Base-by-base conservation (phyloP, 1,140 invertebrate genomes). In the Trichogramma pretiosum region DNA sequence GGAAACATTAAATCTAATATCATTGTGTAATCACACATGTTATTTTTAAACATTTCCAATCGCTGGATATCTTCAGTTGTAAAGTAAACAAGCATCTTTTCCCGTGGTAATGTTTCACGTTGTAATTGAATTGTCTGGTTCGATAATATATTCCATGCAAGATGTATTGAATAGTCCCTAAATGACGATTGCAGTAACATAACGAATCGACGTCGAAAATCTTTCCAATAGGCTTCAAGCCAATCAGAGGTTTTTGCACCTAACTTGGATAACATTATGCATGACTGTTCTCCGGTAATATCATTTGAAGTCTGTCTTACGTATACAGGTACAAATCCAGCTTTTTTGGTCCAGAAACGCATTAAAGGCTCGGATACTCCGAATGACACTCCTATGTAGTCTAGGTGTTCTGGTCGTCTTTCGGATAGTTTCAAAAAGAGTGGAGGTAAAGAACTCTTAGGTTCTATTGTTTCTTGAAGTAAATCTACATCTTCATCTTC, bases 241-340 rank as follows among this genome's bases (percentile, higher is more conserved):
- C 91, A 95, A 26, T 71, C 63, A 26, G 50, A 56, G 19, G 64
- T 54, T 37, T 68, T 57, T 13, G 65, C 61, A 37, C 79, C 75
- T 1, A 94, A 61, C 28, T 77, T 72, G 35, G 85, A 83, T 19
- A 99, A 67, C 93, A 99, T 96, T 53, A 99, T 96, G 64, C 92
- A 96, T 0, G 91, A 93, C 70, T 98, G 87, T 71, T 99, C 96
- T 9, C 93, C 95, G 13, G 96, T 99, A 43, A 98, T 71, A 53
- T 97, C 92, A 73, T 97, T 99, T 5, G 84, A 72, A 30, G 88
- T 91, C 77, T 92, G 89, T 53, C 85, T 84, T 9, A 99, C 62
- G 74, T 99, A 99, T 23, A 97, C 85, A 1, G 94, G 93, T 41
- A 90, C 75, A 64, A 88, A 99, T 47, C 72, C 76, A 53, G 74